Evolutionary conservation across 2,113 vertebrate species (phyloP), one percentile per base, ranked within the genome.

Genomic region (Lanius collurio): DNA sequence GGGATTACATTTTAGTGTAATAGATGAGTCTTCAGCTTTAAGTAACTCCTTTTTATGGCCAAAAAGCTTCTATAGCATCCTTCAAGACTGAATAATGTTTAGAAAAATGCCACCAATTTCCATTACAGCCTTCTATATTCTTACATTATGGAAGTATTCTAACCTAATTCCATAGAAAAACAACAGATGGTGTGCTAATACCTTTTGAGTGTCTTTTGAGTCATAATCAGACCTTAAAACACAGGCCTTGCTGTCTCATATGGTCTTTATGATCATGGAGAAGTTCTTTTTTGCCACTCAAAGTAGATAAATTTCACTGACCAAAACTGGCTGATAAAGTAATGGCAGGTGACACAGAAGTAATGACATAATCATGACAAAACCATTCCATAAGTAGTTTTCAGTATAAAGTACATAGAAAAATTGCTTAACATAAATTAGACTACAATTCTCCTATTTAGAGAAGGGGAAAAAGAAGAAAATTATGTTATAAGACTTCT

Each of bases 101-200:
- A 90, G 85, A 86, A 95, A 89, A 90, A 94, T 57, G 49, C 14
- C 83, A 92, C 33, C 35, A 9, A 50, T 83, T 94, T 83, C 50
- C 56, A 75, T 24, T 88, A 35, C 64, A 63, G 30, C n/a, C 60
- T 68, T 87, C 88, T 78, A 62, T 44, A 64, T 37, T 56, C 28
- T 77, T 44, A 11, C 33, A 65, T 50, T 73, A 92, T 13, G 63
- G 53, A 84, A 90, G 65, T 42, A 52, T 84, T 87, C 37, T 86
- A 93, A 85, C 42, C 35, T 77, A 76, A 75, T 93, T 82, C 53
- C 30, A 41, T 53, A 18, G 47, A 42, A 91, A 92, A 95, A 82
- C 68, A 84, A 94, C 86, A 83, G 82, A 85, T 75, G 53, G 42
- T 73, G 63, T 65, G 67, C 22, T 60, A 70, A 87, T 79, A 76